Evolutionary conservation across 2,888 invertebrate genomes (phyloP).

Genomic region (Sympetrum striolatum): DNA sequence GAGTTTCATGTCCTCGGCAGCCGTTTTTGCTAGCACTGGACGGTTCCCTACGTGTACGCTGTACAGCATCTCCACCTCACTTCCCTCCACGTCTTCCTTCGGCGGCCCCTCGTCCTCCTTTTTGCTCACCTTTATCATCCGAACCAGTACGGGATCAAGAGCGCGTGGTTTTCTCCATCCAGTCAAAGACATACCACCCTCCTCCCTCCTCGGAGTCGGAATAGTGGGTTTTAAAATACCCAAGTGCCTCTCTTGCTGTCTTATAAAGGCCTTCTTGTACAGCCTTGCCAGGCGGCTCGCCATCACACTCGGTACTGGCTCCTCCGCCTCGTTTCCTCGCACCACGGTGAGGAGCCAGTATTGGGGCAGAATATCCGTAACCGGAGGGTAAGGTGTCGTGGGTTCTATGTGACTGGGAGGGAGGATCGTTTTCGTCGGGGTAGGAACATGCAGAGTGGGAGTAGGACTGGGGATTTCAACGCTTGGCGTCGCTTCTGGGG

Average conservation of each 20-base stretch:
- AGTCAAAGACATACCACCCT: not conserved
- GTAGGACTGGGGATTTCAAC: slow-evolving; percentile 60
- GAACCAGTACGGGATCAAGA: not conserved
- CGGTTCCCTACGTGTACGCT: slow-evolving; percentile 80
- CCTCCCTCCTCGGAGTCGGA: not conserved
- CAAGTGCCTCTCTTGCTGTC: slow-evolving; percentile 82
- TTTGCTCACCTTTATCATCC: not conserved
- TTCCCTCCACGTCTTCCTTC: no score
- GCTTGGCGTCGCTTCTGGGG: slow-evolving; percentile 60
- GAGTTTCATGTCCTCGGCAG: slow-evolving; percentile 83
- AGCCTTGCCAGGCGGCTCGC: slow-evolving; percentile 72
- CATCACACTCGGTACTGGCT: slow-evolving; percentile 45
- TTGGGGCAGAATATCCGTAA: slow-evolving; percentile 53
- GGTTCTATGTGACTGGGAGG: not conserved
- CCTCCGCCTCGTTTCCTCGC: slow-evolving; percentile 65
- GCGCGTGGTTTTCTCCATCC: slow-evolving; percentile 25
- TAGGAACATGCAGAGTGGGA: slow-evolving; percentile 71
- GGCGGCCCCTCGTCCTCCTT: not conserved
- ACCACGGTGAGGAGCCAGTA: slow-evolving; percentile 86
- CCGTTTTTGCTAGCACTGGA: slow-evolving; percentile 80
- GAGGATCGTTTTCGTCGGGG: slow-evolving; percentile 57
- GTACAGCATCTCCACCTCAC: slow-evolving; percentile 67
- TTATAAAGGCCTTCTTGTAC: slow-evolving; percentile 77
- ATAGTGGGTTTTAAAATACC: slow-evolving; percentile 62
- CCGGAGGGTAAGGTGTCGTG: not conserved